phyloP scores from a whole-genome alignment of 1,140 invertebrate species.

The Aphaenogaster rudis region DNA sequence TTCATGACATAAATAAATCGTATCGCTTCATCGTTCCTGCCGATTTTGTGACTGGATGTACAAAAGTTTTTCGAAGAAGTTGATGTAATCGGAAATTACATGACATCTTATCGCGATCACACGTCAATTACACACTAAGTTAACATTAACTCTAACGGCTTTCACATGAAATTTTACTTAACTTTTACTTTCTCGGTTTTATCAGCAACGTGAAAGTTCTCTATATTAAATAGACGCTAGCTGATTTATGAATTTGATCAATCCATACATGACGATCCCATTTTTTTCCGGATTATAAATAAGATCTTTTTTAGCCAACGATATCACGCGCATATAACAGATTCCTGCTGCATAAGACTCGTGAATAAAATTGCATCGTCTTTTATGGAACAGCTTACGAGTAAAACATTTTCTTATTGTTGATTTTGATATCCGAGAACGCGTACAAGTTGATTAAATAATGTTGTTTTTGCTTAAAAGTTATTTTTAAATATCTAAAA shows the following conservation, averaged over 20 bases:
- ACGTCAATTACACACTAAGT: not conserved
- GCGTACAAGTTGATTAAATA: not conserved
- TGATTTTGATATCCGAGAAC: not conserved
- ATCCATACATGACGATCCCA: not conserved
- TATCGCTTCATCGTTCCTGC: not conserved
- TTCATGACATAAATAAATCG: slow-evolving; percentile 46
- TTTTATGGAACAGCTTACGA: slow-evolving; percentile 12
- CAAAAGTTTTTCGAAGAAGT: not conserved
- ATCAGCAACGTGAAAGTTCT: not conserved
- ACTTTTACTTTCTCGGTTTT: not conserved
- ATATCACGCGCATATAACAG: not conserved
- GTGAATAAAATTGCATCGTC: slow-evolving; percentile 19
- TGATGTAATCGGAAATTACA: slow-evolving; percentile 15
- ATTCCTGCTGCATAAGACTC: not conserved
- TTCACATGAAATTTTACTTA: not conserved
- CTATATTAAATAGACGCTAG: not conserved
- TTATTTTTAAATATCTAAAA: not conserved
- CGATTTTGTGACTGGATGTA: not conserved
- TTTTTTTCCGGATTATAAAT: slow-evolving; percentile 18
- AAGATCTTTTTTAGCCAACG: not conserved
- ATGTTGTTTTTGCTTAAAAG: not conserved
- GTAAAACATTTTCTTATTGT: not conserved
- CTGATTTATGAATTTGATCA: not conserved
- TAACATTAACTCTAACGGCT: not conserved
- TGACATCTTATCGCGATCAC: not conserved